Evolutionary conservation across 2,888 invertebrate genomes (phyloP), one percentile per base, ranked within the genome.

Genomic region (Liposcelis brunnea): DNA sequence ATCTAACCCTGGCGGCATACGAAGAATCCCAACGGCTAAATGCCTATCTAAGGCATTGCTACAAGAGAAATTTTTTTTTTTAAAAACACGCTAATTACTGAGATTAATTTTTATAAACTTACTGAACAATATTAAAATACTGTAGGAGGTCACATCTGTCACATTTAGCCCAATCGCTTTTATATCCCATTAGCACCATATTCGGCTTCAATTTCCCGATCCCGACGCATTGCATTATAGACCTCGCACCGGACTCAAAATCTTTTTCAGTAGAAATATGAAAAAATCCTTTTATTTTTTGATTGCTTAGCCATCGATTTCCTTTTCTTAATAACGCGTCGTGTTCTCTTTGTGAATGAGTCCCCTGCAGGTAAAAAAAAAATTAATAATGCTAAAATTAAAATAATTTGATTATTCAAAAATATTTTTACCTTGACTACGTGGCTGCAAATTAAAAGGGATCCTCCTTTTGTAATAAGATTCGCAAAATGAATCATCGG

Each of bases 401-500:
- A 10, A 32, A n/a, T 32, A 32, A 10, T 32, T 10, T 32, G 10
- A 32, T n/a, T 6, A 40, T 40, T 12, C 16, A 21, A 18, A 40
- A 36, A 36, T 18, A 6, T 38, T 44, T 12, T n/a, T 48, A 54
- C 54, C 50, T 51, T 52, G 26, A 50, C 43, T 15, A 54, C 43
- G 31, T 53, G 51, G 14, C 86, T 95, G 53, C 89, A 81, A 45
- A 97, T 74, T 68, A 97, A 74, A 2, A 97, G 69, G 1, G 91
- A 87, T 56, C 85, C 80, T 53, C 86, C 77, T 61, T 93, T 94
- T 10, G 94, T 94, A 52, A 98, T 82, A 54, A 86, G 74, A 59
- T 83, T 77, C 1, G 83, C 93, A 53, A 98, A 80, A 63, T 95
- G 93, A 1, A 95, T 71, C 0, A 98, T 68, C 1, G 90, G 83